Percentiles rank a stretch among this genome's conserved stretches.
These are phyloP conservation scores for Australoheros scitulus DNA, from an alignment of 2,113 vertebrate genomes.

Conservation along the genomic window DNA sequence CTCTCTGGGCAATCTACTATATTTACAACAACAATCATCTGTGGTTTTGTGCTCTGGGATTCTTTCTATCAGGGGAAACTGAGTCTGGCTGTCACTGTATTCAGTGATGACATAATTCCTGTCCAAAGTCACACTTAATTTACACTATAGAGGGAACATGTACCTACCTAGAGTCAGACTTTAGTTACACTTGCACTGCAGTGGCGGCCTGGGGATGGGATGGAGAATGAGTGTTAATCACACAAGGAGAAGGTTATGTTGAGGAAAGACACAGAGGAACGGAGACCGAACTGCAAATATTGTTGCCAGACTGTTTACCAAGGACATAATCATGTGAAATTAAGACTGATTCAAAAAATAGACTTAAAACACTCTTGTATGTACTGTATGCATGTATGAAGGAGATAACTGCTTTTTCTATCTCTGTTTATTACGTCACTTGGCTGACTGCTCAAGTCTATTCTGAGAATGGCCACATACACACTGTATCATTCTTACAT, in stretches of 20 bases:
- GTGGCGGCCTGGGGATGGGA: conserved; percentile 80
- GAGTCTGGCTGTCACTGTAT: conserved; percentile 41
- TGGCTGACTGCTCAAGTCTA: conserved; percentile 31
- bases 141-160: conserved; percentile 48
- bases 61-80: conserved; percentile 45
- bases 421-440: background rate
- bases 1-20: conserved; percentile 35
- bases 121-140: conserved; percentile 65
- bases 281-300: conserved; percentile 69
- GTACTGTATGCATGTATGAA: background rate
- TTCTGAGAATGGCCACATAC: conserved; percentile 32
- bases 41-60: conserved; percentile 44
- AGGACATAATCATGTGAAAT: conserved; percentile 8
- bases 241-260: conserved; percentile 47
- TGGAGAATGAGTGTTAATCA: conserved; percentile 82
- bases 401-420: background rate
- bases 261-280: conserved; percentile 47
- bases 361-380: background rate
- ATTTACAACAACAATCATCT: conserved; percentile 47
- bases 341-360: background rate
- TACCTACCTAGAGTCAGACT: conserved; percentile 81
- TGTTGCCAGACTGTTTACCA: conserved; percentile 56
- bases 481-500: conserved; percentile 56
- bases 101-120: conserved; percentile 60
- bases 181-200: conserved; percentile 82